These are phyloP conservation scores for Paramuricea clavata DNA, from an alignment of 92 coral and sea anemone genomes.

Conservation along the genomic window DNA sequence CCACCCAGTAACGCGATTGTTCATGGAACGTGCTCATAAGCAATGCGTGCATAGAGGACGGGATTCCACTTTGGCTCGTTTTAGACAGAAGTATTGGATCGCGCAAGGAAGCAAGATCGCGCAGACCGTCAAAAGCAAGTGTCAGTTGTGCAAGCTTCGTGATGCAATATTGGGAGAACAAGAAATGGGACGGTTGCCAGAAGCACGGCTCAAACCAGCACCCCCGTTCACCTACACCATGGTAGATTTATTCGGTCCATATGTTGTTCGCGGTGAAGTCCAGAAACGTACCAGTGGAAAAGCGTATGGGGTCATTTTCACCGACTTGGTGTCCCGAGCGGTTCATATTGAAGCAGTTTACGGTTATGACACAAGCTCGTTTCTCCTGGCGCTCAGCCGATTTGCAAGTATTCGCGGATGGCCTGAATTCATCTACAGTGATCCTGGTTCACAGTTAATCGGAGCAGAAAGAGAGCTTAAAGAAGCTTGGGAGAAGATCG, in stretches of 20 bases:
- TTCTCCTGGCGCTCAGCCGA: slow-evolving; percentile 58
- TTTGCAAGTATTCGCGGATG: slow-evolving; percentile 59
- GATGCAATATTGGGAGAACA: slow-evolving; percentile 64
- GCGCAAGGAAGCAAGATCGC: slow-evolving; percentile 52
- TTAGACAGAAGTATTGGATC: slow-evolving; percentile 47
- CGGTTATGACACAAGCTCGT: slow-evolving; percentile 50
- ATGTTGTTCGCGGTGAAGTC: slow-evolving; percentile 62
- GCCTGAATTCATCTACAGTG: slow-evolving; percentile 60
- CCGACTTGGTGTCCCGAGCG: slow-evolving; percentile 62
- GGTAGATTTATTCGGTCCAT: slow-evolving; percentile 75
- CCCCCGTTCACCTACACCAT: slow-evolving; percentile 65
- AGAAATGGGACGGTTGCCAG: slow-evolving; percentile 66
- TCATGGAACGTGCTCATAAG: slow-evolving; percentile 70
- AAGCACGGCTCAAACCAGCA: slow-evolving; percentile 65
- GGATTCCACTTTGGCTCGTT: slow-evolving; percentile 51
- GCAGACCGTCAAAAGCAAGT: slow-evolving; percentile 34
- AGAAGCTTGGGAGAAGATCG: slow-evolving; percentile 50
- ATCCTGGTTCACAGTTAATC: slow-evolving; percentile 58
- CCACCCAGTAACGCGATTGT: slow-evolving; percentile 63
- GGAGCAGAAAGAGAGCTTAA: slow-evolving; percentile 53
- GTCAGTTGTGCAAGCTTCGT: slow-evolving; percentile 68
- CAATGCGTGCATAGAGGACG: slow-evolving; percentile 44
- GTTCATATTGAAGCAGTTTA: slow-evolving; percentile 54
- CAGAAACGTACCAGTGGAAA: slow-evolving; percentile 73
- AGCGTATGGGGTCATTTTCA: slow-evolving; percentile 66